Percentiles rank a stretch among this genome's conserved stretches.
Evolutionary conservation across 2,888 invertebrate genomes (phyloP).

Genomic region (Acrocera orbiculus): DNA sequence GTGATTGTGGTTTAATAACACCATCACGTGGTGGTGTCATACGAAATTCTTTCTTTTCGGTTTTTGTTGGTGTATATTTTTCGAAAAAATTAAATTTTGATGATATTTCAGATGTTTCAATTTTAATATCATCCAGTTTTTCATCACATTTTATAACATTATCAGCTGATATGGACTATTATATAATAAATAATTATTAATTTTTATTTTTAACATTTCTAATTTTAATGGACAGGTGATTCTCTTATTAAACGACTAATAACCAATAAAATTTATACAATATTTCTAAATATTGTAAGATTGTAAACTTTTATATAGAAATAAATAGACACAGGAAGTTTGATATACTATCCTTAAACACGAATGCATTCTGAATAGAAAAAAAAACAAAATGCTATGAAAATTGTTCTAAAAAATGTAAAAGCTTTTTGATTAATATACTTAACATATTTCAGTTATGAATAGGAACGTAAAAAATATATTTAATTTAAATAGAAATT

Average conservation of each 20-base stretch:
- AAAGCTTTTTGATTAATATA: too few species aligned
- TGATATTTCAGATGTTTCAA: constrained; percentile 66
- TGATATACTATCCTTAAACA: too few species aligned
- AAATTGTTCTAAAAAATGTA: too few species aligned
- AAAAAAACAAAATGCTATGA: not conserved
- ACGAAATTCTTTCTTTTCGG: constrained; percentile 55
- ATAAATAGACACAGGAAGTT: too few species aligned
- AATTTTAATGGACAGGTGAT: too few species aligned
- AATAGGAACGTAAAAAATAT: not conserved
- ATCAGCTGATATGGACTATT: constrained; percentile 23
- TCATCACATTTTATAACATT: constrained; percentile 60
- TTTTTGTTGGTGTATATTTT: constrained; percentile 53
- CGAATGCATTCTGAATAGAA: too few species aligned
- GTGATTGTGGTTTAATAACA: constrained; percentile 36
- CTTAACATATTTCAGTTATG: not conserved
- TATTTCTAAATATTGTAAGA: too few species aligned
- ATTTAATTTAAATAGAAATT: too few species aligned
- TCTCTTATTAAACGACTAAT: too few species aligned
- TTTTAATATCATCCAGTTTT: constrained; percentile 54
- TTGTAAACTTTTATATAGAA: too few species aligned
- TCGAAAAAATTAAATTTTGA: constrained; percentile 84
- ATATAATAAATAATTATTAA: not conserved
- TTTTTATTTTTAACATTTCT: too few species aligned
- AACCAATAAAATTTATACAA: too few species aligned
- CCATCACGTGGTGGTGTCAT: constrained; percentile 79